Conservation (phyloP, 2,888 invertebrate genomes). For the Argynnis bischoffii region DNA sequence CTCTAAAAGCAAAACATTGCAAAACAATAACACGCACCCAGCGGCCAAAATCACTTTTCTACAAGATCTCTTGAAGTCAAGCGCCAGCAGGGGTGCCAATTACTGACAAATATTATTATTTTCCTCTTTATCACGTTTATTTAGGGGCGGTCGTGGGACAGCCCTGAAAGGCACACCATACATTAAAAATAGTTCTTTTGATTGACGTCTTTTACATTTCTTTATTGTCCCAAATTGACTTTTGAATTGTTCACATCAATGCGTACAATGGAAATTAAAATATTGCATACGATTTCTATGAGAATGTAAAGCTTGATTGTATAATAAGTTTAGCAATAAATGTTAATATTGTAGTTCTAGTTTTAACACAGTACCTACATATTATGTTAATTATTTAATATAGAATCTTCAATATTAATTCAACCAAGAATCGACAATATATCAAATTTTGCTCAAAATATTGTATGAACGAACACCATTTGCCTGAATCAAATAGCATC, state of each 20-base stretch:
- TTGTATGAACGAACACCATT: conserved; percentile 14
- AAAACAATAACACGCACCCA: conserved; percentile 34
- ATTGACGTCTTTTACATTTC: conserved; percentile 71
- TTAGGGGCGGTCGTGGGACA: conserved; percentile 81
- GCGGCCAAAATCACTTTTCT: conserved; percentile 63
- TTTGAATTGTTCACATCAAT: conserved; percentile 57
- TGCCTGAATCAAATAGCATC: conserved; percentile 16
- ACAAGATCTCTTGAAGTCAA: conserved; percentile 78
- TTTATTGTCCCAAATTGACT: conserved; percentile 71
- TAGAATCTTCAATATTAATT: not conserved
- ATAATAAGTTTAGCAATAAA: not conserved
- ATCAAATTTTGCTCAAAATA: not conserved
- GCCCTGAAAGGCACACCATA: conserved; percentile 76
- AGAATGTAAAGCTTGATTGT: conserved; percentile 4
- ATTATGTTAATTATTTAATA: not conserved
- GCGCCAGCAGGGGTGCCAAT: conserved; percentile 80
- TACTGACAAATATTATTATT: conserved; percentile 79
- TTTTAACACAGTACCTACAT: too few relatives aligned
- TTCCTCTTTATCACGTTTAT: conserved; percentile 67
- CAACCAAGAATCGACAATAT: not conserved
- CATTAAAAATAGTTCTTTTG: conserved; percentile 75
- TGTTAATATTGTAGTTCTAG: not conserved
- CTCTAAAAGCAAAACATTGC: conserved; percentile 20
- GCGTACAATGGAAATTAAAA: conserved; percentile 31
- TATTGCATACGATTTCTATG: conserved; percentile 17